phyloP scores from a whole-genome alignment of 1,140 invertebrate genomes.

The Atta colombica region DNA sequence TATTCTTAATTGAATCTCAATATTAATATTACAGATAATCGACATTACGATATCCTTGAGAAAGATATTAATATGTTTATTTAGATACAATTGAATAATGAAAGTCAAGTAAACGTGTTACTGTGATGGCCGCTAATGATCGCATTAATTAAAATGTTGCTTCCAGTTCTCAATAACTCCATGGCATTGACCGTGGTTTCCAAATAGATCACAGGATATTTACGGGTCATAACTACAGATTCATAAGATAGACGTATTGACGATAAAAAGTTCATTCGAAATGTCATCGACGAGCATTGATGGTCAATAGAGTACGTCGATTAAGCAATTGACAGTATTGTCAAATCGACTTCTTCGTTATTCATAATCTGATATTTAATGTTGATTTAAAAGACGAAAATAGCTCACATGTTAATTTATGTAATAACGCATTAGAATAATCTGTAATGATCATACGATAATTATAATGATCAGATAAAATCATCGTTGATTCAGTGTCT shows the following conservation, averaged over 20 bases:
- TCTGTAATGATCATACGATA: not conserved
- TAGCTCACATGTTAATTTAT: not conserved
- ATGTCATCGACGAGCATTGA: not conserved
- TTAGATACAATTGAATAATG: not conserved
- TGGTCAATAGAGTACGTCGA: not conserved
- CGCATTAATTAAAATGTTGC: not conserved
- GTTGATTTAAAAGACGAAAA: not conserved
- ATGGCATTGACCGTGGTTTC: not conserved
- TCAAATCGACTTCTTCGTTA: conserved; percentile 5
- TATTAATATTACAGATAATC: not conserved
- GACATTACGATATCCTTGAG: not conserved
- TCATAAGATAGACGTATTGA: not conserved
- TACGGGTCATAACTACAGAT: not conserved
- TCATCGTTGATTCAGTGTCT: not conserved
- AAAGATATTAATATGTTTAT: not conserved
- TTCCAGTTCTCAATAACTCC: not conserved
- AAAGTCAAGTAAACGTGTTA: conserved; percentile 20
- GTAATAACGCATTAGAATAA: not conserved
- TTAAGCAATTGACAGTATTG: not conserved
- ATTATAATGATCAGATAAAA: not conserved
- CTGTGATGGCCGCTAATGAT: not conserved
- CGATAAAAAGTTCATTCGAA: not conserved
- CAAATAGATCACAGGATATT: not conserved
- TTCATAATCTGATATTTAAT: not conserved
- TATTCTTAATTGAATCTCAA: not conserved